Conservation (phyloP, 1,140 invertebrate species). For the Reticulitermes speratus region DNA sequence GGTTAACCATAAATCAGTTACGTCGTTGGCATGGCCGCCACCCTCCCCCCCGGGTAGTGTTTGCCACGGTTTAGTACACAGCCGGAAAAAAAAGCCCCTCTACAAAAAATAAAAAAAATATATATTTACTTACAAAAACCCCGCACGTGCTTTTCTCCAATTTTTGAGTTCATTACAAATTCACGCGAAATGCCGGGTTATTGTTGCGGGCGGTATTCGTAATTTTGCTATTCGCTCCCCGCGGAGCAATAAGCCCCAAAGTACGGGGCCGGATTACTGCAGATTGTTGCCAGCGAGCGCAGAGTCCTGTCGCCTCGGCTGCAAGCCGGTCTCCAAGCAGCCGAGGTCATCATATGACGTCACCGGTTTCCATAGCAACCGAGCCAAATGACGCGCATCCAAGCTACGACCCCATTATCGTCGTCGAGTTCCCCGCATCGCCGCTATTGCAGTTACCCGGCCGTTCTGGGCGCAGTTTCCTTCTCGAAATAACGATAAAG, state of each 20-base stretch:
- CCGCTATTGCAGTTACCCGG: not conserved
- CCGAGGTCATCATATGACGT: slow-evolving; percentile 13
- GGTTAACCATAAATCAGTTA: too few species aligned
- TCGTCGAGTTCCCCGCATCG: not conserved
- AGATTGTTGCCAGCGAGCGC: not conserved
- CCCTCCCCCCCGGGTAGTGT: too few species aligned
- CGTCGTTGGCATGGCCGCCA: too few species aligned
- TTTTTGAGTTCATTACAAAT: too few species aligned
- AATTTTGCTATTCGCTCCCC: not conserved
- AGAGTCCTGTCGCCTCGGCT: not conserved
- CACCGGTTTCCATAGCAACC: slow-evolving; percentile 5
- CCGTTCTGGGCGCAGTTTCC: not conserved
- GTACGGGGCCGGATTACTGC: not conserved
- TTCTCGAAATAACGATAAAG: not conserved
- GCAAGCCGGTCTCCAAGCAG: not conserved
- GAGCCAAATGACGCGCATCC: slow-evolving; percentile 12
- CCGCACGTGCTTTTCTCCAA: too few species aligned
- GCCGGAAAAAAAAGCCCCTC: too few species aligned
- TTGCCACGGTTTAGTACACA: too few species aligned
- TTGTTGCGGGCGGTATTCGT: not conserved
- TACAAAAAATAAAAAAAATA: too few species aligned
- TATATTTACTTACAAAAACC: too few species aligned
- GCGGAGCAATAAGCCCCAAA: not conserved
- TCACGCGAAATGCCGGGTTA: not conserved
- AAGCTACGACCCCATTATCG: slow-evolving; percentile 8